Evolutionary conservation across 2,797 vertebrate species (phyloP).

Genomic region (Pterois miles): DNA sequence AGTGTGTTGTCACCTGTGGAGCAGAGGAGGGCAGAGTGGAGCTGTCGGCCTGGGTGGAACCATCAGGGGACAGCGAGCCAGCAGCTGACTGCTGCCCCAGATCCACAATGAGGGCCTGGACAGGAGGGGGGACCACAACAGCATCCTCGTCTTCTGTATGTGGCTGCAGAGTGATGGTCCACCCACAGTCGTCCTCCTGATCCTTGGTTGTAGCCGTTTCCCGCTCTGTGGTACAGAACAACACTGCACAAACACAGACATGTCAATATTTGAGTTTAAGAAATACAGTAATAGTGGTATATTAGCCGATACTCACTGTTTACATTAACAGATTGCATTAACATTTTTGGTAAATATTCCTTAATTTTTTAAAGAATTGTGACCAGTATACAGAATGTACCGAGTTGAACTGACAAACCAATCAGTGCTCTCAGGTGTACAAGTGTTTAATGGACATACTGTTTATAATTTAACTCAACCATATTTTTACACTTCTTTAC

Average conservation of each 20-base stretch:
- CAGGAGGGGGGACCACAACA: not conserved
- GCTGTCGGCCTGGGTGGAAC: slow-evolving; percentile 43
- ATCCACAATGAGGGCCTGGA: not conserved
- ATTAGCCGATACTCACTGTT: not conserved
- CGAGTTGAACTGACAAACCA: too few species aligned
- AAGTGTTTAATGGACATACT: not conserved
- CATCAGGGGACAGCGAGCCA: not conserved
- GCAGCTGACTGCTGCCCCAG: not conserved
- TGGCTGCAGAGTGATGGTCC: slow-evolving; percentile 46
- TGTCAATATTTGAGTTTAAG: too few species aligned
- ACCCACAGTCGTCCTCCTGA: slow-evolving; percentile 47
- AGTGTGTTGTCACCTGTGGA: slow-evolving; percentile 46
- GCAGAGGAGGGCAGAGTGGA: slow-evolving; percentile 42
- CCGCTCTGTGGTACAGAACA: slow-evolving; percentile 25
- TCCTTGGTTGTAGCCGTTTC: slow-evolving; percentile 1
- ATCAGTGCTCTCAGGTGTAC: not conserved
- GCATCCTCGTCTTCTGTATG: not conserved
- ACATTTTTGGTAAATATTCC: too few species aligned
- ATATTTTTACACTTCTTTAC: too few species aligned
- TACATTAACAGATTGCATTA: not conserved
- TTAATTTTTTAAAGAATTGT: too few species aligned
- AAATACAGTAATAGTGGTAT: not conserved
- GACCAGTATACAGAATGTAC: too few species aligned
- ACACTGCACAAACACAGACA: slow-evolving; percentile 25
- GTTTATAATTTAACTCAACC: not conserved